Evolutionary conservation across 1,140 invertebrate genomes (phyloP).

Genomic region (Pseudoatta argentina): DNA sequence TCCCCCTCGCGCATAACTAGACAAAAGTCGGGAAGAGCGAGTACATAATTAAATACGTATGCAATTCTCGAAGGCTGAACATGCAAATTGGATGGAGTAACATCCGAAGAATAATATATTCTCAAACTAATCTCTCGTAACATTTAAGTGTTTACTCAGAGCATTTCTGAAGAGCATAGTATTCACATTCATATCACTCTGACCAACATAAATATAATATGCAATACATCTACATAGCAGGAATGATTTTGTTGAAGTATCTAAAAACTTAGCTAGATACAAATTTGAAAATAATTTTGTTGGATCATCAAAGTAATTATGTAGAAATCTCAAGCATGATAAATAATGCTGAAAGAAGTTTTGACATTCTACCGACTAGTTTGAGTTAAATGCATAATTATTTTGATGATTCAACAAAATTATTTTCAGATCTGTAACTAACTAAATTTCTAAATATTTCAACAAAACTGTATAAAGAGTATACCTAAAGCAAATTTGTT

Average conservation of each 20-base stretch:
- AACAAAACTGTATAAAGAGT: too few relatives aligned
- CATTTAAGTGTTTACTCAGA: slow-evolving; percentile 14
- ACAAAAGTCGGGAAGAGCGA: background rate
- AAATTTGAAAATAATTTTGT: too few relatives aligned
- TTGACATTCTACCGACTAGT: too few relatives aligned
- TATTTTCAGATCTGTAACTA: too few relatives aligned
- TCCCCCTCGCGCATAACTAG: background rate
- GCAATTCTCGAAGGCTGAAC: slow-evolving; percentile 23
- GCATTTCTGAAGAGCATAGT: background rate
- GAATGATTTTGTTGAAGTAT: too few relatives aligned
- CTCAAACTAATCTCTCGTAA: slow-evolving; percentile 17
- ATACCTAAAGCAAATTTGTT: background rate
- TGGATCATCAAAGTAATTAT: too few relatives aligned
- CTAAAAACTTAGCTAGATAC: too few relatives aligned
- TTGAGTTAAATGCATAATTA: too few relatives aligned
- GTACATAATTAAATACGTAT: slow-evolving; percentile 26
- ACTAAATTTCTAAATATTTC: too few relatives aligned
- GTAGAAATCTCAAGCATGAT: too few relatives aligned
- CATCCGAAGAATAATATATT: background rate
- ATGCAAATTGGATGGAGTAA: background rate
- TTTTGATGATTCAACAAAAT: too few relatives aligned
- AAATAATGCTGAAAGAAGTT: too few relatives aligned
- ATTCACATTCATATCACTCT: background rate
- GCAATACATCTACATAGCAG: background rate
- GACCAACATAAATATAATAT: slow-evolving; percentile 6